Evolutionary conservation across 2,888 invertebrate species (phyloP).

Genomic region (Eupithecia insigniata): DNA sequence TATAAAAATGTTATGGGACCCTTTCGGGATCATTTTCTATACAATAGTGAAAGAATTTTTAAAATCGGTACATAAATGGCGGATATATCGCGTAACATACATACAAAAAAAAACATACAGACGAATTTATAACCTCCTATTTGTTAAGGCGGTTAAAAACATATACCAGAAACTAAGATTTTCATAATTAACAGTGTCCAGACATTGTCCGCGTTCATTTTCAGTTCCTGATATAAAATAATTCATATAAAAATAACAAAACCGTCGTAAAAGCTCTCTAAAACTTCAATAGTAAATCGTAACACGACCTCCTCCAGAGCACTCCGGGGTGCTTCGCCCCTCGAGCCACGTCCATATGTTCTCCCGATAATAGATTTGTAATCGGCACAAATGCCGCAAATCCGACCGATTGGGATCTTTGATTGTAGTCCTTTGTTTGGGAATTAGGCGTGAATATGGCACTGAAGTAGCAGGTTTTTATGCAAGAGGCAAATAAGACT

Average conservation of each 20-base stretch:
- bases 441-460: conserved; percentile 34
- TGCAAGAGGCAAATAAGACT: neutral
- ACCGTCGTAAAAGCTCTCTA: conserved; percentile 22
- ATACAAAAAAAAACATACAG: no score
- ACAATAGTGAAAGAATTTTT: no score
- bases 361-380: conserved; percentile 74
- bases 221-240: neutral
- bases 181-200: no score
- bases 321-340: conserved; percentile 59
- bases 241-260: conserved; percentile 15
- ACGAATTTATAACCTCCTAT: no score
- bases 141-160: no score
- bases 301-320: conserved; percentile 61
- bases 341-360: conserved; percentile 71
- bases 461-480: conserved; percentile 27
- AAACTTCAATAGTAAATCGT: conserved; percentile 33
- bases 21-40: no score
- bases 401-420: conserved; percentile 63
- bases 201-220: neutral
- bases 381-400: conserved; percentile 75
- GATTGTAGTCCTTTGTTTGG: conserved; percentile 51
- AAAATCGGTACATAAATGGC: no score
- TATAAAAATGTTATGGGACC: no score
- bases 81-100: no score
- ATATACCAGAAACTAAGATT: no score